Evolutionary conservation across 1,140 invertebrate species (phyloP).

Genomic region (Vollenhovia emeryi): DNA sequence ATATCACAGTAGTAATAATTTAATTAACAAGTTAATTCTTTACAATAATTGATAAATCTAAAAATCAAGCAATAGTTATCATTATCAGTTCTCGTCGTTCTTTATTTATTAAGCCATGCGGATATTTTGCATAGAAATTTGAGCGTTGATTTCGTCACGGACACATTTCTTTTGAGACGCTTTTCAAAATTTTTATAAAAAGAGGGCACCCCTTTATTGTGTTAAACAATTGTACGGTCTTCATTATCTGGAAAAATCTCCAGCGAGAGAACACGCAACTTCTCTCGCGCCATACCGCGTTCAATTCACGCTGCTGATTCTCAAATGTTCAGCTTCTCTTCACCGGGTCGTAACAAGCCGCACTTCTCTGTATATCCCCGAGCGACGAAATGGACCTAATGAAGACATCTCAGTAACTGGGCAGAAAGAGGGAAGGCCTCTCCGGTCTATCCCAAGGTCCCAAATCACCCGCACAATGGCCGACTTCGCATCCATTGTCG

Average conservation of each 20-base stretch:
- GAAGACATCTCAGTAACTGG: conserved; percentile 70
- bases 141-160: not conserved
- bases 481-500: conserved; percentile 70
- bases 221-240: not conserved
- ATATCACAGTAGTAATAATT: not conserved
- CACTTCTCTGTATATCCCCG: conserved; percentile 43
- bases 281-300: not conserved
- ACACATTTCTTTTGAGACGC: not conserved
- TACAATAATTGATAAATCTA: not conserved
- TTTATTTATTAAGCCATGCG: not conserved
- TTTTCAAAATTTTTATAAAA: not conserved
- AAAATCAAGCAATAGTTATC: not conserved
- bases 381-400: conserved; percentile 64
- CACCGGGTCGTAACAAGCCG: conserved; percentile 38
- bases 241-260: conserved; percentile 30
- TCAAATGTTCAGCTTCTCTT: conserved; percentile 16
- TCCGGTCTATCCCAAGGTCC: conserved; percentile 21
- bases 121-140: not conserved
- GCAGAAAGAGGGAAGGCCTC: conserved; percentile 51
- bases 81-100: not conserved
- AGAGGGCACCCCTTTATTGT: not conserved
- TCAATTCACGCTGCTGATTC: not conserved
- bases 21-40: not conserved
- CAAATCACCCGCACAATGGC: conserved; percentile 69
- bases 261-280: not conserved